Evolutionary conservation across 2,113 vertebrate genomes (phyloP).

Genomic region (Eolophus roseicapilla): DNA sequence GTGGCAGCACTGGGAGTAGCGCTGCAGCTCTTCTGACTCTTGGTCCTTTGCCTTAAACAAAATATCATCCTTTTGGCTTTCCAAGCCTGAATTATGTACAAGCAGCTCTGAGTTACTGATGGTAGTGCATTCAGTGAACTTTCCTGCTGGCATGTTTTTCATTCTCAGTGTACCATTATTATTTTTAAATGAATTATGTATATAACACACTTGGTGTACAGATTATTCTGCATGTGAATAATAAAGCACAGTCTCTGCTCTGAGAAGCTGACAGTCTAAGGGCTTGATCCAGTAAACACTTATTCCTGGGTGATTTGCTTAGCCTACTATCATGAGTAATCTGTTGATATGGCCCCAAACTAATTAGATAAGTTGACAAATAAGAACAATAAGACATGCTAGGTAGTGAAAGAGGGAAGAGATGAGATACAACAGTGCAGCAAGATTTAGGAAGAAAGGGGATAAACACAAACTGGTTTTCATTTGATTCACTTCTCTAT

Average conservation of each 20-base stretch:
- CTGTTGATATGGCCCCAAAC: slow-evolving; percentile 12
- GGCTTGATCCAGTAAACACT: slow-evolving; percentile 36
- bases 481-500: background rate
- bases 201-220: background rate
- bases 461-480: slow-evolving; percentile 2
- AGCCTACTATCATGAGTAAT: slow-evolving; percentile 1
- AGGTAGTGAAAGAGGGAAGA: background rate
- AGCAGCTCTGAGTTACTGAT: slow-evolving; percentile 20
- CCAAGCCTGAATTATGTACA: background rate
- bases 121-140: slow-evolving; percentile 4
- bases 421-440: background rate
- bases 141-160: slow-evolving; percentile 39
- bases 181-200: slow-evolving; percentile 55
- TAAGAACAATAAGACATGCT: background rate
- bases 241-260: slow-evolving; percentile 16
- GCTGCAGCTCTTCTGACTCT: background rate
- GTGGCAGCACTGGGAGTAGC: background rate
- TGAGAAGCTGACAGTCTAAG: slow-evolving; percentile 33
- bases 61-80: background rate
- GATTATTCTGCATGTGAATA: slow-evolving; percentile 29
- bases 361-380: slow-evolving; percentile 20
- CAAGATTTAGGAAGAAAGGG: background rate
- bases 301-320: slow-evolving; percentile 33
- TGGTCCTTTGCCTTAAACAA: background rate
- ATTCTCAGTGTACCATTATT: slow-evolving; percentile 39